A percentile compares a stretch with the other conserved stretches of the same genome.
phyloP scores from a whole-genome alignment of 2,888 invertebrate genomes.

The Erannis defoliaria region DNA sequence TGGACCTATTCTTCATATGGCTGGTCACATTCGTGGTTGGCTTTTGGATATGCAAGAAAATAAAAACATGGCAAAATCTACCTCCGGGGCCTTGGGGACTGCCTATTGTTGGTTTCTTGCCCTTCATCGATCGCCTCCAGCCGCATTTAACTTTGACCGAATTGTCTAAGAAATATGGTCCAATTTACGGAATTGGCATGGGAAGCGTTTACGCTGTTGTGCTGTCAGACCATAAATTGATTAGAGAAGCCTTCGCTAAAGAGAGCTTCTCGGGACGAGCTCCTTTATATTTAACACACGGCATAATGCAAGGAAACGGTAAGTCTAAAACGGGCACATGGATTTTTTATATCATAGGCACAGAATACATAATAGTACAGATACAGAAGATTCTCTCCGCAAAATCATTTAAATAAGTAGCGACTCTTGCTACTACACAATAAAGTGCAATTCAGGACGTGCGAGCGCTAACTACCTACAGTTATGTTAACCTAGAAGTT shows the following conservation, averaged over 20 bases:
- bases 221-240: conserved; percentile 90
- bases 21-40: conserved; percentile 63
- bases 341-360: not conserved
- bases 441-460: no score
- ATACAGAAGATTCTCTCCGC: no score
- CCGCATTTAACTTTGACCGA: conserved; percentile 91
- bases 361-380: no score
- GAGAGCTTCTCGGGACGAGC: conserved; percentile 92
- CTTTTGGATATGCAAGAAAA: conserved; percentile 70
- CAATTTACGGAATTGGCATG: conserved; percentile 91
- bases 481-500: no score
- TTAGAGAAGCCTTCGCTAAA: conserved; percentile 91
- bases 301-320: conserved; percentile 96
- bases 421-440: no score
- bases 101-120: conserved; percentile 93
- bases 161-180: conserved; percentile 90
- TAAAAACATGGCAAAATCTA: conserved; percentile 75
- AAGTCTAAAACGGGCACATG: conserved; percentile 62
- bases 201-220: conserved; percentile 93
- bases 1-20: conserved; percentile 68
- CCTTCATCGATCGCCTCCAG: conserved; percentile 89
- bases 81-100: conserved; percentile 94
- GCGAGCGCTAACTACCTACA: no score
- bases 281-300: conserved; percentile 94
- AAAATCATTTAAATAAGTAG: no score